Base-by-base conservation (phyloP, 1,140 invertebrate genomes). In the Calliphora vicina region DNA sequence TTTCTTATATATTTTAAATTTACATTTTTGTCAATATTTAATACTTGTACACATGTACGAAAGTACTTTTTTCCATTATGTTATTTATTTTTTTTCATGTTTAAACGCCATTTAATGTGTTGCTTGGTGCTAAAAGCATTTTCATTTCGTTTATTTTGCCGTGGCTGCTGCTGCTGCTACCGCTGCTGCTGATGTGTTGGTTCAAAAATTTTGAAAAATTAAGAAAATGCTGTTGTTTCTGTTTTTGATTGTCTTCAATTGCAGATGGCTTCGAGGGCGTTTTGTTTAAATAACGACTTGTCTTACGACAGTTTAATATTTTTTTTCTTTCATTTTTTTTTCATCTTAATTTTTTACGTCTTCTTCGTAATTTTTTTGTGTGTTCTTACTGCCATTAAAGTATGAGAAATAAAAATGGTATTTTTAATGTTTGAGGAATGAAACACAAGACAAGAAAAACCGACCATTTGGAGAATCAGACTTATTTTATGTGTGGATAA, bases 221-320 rank as follows among this genome's bases (percentile, higher is more conserved):
- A 78, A 78, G n/a, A 78, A 78, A 45, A 45, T 45, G 74, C 35
- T 23, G 15, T 35, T n/a, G 27, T n/a, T 43, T 78, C 74, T 78
- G 74, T 78, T 78, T 78, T 78, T 78, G 74, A 78, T 78, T 43
- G 74, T 78, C 74, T 78, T 78, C 74, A 78, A 78, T 78, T 78
- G 74, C 74, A 78, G 74, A 78, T 78, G 74, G 74, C 74, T 78
- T 23, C 35, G 35, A 78, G 74, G 74, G 74, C 74, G 74, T 78
- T 78, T 43, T 78, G n/a, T 35, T 29, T 45, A 78, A 78, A 43
- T 78, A 43, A 43, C n/a, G 61, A 23, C 61, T 67, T 67, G 61
- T 67, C 61, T 67, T 67, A 67, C 61, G 61, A 67, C 61, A 67
- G n/a, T 67, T 61, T 61, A 23, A n/a, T 67, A 23, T 23, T 8